A percentile compares a stretch with the other conserved stretches of the same genome.
phyloP scores from a whole-genome alignment of 2,888 invertebrate genomes.

The Stenchaetothrips biformis region DNA sequence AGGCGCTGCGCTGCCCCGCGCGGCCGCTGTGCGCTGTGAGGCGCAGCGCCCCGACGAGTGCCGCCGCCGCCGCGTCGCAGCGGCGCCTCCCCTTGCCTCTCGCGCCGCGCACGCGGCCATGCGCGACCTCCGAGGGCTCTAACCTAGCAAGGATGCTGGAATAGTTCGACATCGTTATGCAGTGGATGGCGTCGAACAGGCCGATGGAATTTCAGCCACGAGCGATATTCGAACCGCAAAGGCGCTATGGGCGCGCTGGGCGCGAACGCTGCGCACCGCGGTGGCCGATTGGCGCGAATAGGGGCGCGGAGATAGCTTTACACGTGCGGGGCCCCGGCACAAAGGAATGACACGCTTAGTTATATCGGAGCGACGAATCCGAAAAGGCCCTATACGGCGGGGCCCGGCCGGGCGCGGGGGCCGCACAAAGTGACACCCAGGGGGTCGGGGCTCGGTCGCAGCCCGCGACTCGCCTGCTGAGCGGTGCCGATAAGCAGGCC shows the following conservation, averaged over 20 bases:
- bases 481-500: background rate
- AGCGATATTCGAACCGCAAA: conserved; percentile 13
- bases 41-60: background rate
- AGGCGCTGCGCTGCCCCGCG: background rate
- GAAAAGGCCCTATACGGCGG: background rate
- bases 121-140: no score
- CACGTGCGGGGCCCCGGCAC: background rate
- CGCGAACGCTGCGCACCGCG: background rate
- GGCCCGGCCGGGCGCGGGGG: background rate
- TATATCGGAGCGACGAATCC: conserved; percentile 5
- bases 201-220: conserved; percentile 18
- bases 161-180: no score
- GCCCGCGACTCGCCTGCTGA: background rate
- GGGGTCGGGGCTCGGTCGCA: background rate
- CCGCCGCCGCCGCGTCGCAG: background rate
- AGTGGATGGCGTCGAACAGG: background rate
- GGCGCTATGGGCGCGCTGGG: background rate
- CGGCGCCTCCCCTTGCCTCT: background rate
- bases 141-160: no score
- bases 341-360: conserved; percentile 23
- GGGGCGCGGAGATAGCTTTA: conserved; percentile 12
- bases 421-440: conserved; percentile 10
- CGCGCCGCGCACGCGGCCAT: background rate
- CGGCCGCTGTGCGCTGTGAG: background rate
- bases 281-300: background rate